Evolutionary conservation across 2,113 vertebrate species (phyloP), one percentile per base, ranked within the genome.

Genomic region (Tupaia chinensis): DNA sequence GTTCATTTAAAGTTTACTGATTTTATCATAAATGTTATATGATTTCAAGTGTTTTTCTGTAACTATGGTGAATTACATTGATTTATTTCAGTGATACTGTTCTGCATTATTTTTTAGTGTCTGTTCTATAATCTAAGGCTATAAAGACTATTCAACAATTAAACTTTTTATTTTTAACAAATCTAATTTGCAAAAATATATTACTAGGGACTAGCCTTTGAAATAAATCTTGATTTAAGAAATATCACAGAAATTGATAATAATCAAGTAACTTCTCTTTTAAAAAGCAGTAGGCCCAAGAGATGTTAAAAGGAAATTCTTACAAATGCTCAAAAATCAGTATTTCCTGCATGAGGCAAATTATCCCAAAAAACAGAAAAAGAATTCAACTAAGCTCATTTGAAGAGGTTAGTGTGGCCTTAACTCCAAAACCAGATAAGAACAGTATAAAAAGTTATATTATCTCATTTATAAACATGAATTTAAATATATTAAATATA

Each of bases 401-500:
- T 87, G 66, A 84, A 90, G 32, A 90, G 69, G 61, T 87, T 65
- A 77, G n/a, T 79, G 54, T n/a, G n/a, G 89, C 72, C 32, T n/a
- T 84, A 29, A 77, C 66, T 83, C 44, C 69, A 72, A 91, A 83
- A 96, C 54, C 69, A 65, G 63, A 53, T 74, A 29, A 82, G 15
- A 72, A 61, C 13, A 92, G 76, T 32, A 53, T 3, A 29, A 88
- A 44, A 88, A 84, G 91, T 88, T 25, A 83, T 0, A 77, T n/a
- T 27, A 79, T 85, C 76, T 88, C 76, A 76, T 44, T 82, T 70
- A 78, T 60, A 44, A 60, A 87, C 44, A 91, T 83, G 16, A 70
- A 92, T 94, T 84, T 84, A 60, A 73, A 77, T 94, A 84, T 83
- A 89, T 5, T 73, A 68, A 73, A 77, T 92, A 29, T 68, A 84